These are phyloP conservation scores for Probosciger aterrimus DNA, from an alignment of 2,113 vertebrate genomes.

Conservation along the genomic window DNA sequence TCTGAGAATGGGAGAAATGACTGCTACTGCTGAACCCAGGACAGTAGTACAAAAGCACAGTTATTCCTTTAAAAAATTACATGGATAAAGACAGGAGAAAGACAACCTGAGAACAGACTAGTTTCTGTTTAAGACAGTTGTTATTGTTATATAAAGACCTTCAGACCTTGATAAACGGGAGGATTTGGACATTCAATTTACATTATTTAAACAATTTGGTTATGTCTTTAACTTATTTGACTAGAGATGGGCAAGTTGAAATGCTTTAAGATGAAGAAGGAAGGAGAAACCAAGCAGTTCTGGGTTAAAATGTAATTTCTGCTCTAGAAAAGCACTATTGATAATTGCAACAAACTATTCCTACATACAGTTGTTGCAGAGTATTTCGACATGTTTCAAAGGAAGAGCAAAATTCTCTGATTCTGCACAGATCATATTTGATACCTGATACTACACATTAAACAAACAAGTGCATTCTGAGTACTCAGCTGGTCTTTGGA, in stretches of 20 bases:
- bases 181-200: background rate
- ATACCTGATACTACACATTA: background rate
- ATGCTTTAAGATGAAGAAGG: background rate
- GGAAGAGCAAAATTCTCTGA: background rate
- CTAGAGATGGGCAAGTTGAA: background rate
- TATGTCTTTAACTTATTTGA: background rate
- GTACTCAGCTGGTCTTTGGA: background rate
- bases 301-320: background rate
- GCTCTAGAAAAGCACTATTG: background rate
- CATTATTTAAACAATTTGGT: background rate
- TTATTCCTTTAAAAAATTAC: background rate
- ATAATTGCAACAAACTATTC: background rate
- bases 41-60: background rate
- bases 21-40: too few relatives aligned
- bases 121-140: background rate
- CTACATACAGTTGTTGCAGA: background rate
- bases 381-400: background rate
- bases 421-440: background rate
- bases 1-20: too few relatives aligned
- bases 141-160: background rate
- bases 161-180: background rate
- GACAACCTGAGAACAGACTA: background rate
- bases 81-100: background rate
- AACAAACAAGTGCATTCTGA: background rate
- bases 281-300: background rate